Percentiles rank a stretch among this genome's conserved stretches.
Evolutionary conservation across 2,797 vertebrate species (phyloP).

Genomic region (Protosalanx chinensis): DNA sequence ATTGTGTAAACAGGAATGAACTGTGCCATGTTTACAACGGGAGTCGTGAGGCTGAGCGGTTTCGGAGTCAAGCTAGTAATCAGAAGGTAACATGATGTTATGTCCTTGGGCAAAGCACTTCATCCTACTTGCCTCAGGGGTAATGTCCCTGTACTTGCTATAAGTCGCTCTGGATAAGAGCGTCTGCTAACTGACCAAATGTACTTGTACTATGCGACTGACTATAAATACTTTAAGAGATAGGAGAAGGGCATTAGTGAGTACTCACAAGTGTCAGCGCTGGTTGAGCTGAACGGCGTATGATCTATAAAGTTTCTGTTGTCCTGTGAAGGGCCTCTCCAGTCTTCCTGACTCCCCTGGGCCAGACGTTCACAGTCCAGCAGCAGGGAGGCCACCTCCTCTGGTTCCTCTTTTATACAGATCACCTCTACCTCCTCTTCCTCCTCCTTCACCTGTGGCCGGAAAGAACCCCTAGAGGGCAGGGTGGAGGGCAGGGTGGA

Average conservation of each 20-base stretch:
- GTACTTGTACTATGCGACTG: neutral
- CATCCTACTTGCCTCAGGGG: too few relatives aligned
- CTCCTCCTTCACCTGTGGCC: constrained; percentile 54
- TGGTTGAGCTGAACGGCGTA: constrained; percentile 1
- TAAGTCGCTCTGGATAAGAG: too few relatives aligned
- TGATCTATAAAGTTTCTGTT: neutral
- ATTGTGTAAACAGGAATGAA: neutral
- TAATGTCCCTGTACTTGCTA: too few relatives aligned
- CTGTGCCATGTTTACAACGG: neutral
- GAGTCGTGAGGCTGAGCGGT: too few relatives aligned
- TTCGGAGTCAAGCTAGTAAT: too few relatives aligned
- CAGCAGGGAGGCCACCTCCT: constrained; percentile 27
- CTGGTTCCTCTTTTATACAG: constrained; percentile 62
- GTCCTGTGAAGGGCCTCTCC: neutral
- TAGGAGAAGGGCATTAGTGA: neutral
- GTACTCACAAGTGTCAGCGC: neutral
- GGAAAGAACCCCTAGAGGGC: neutral
- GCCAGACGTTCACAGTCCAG: neutral
- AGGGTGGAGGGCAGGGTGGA: neutral
- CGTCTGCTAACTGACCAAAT: too few relatives aligned
- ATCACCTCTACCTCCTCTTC: constrained; percentile 61
- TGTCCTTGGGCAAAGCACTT: too few relatives aligned
- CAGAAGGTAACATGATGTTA: too few relatives aligned
- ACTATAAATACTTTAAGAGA: neutral
- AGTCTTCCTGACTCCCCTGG: neutral